Base-by-base conservation (phyloP, 2,113 vertebrate species). In the Lepisosteus oculatus region DNA sequence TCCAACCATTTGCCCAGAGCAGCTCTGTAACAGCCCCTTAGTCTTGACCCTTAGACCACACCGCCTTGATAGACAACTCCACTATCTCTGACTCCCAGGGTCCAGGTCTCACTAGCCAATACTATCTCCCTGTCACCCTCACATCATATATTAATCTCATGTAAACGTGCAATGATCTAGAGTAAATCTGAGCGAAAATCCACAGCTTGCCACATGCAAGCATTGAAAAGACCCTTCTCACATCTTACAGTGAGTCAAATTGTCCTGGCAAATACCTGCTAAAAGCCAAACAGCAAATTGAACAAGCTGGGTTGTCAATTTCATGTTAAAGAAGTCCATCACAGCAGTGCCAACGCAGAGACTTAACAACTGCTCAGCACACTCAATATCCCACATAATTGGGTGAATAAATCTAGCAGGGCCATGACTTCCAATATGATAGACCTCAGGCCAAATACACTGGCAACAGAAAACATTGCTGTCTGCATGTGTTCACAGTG, bases 291-390 rank as follows among this genome's bases (percentile, higher is more conserved):
- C 66, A 65, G 47, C 78, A 73, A n/a, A 55, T 65, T 76, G 69
- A 47, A 63, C 68, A 12, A 68, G 17, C 68, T 59, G 11, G 64
- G 55, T 72, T 79, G 80, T 75, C 81, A 81, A 72, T 76, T 77
- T 78, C 74, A 81, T 80, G 71, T 77, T 54, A 72, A 56, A 74
- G 61, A 11, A 69, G 71, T 72, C 75, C 64, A 73, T 88, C 79
- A 79, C 64, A 65, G 12, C 4, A 67, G 59, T 68, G 62, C 68
- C 11, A 9, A 13, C 13, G 12, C 63, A 57, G 12, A 15, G 51
- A 8, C 67, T 13, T 41, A 55, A 55, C n/a, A 61, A 57, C 69
- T 55, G 12, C 11, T 47, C 15, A 45, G 57, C 57, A 43, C 42
- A 5, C 69, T 70, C 69, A 43, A 62, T 45, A 17, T 45, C 61